Percentiles rank a stretch among this genome's conserved stretches.
phyloP scores from a whole-genome alignment of 1,140 invertebrate species.

The Phortica variegata region DNA sequence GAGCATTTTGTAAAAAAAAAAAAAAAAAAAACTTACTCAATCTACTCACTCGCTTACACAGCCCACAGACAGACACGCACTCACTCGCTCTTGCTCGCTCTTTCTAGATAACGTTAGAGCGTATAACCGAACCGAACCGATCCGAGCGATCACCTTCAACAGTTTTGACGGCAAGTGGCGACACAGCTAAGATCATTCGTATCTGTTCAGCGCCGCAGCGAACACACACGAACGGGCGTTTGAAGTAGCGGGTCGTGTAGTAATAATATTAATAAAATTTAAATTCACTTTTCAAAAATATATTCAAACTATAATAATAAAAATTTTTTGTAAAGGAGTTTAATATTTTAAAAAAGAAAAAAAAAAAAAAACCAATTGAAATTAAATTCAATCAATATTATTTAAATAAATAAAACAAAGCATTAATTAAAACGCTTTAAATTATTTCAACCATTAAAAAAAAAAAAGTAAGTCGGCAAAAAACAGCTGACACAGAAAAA shows the following conservation, averaged over 20 bases:
- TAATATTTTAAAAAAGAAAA: not conserved
- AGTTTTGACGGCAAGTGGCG: slow-evolving; percentile 39
- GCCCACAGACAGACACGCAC: not conserved
- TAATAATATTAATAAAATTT: slow-evolving; percentile 16
- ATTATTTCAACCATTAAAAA: slow-evolving; percentile 8
- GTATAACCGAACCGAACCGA: not conserved
- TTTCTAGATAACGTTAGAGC: not conserved
- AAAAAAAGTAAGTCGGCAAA: slow-evolving; percentile 18
- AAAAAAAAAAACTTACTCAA: slow-evolving; percentile 9
- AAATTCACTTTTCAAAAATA: slow-evolving; percentile 6
- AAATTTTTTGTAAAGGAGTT: not conserved
- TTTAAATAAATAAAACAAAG: not conserved
- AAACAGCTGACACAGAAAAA: too few species aligned
- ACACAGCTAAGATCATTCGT: slow-evolving; percentile 36
- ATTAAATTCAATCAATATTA: slow-evolving; percentile 10
- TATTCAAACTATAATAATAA: slow-evolving; percentile 15
- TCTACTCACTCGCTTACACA: slow-evolving; percentile 9
- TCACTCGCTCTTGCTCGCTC: not conserved
- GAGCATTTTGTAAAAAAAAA: not conserved
- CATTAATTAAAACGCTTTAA: slow-evolving; percentile 15
- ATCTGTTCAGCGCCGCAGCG: slow-evolving; percentile 31
- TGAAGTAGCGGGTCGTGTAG: slow-evolving; percentile 13
- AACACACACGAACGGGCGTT: slow-evolving; percentile 29
- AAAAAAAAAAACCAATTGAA: not conserved
- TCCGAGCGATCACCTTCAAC: not conserved